Evolutionary conservation across 2,113 vertebrate species (phyloP).

Genomic region (Ammodytes dubius): DNA sequence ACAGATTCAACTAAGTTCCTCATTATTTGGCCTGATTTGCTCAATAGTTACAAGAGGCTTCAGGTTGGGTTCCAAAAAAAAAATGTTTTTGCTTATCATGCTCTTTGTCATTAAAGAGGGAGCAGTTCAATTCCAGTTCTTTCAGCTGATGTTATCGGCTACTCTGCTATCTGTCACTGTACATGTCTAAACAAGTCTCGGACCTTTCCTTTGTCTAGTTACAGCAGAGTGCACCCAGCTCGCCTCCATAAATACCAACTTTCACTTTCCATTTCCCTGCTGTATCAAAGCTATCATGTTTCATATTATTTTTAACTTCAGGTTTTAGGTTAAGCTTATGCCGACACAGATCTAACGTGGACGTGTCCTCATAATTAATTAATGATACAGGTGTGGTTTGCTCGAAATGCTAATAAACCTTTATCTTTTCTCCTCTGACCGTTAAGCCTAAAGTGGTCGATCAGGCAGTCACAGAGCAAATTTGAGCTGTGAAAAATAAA

Average conservation of each 20-base stretch:
- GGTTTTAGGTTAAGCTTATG: not conserved
- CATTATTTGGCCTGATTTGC: not conserved
- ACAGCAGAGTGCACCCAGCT: not conserved
- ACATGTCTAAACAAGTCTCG: not conserved
- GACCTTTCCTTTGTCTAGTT: not conserved
- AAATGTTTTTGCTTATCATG: not conserved
- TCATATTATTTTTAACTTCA: not conserved
- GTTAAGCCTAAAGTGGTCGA: not conserved
- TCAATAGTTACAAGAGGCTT: not conserved
- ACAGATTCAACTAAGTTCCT: not conserved
- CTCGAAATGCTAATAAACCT: not conserved
- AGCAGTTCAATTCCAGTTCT: not conserved
- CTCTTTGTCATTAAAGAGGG: too few relatives aligned
- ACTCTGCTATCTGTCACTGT: not conserved
- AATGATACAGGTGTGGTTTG: not conserved
- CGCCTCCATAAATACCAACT: not conserved
- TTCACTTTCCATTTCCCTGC: conserved; percentile 39
- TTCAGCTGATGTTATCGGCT: not conserved
- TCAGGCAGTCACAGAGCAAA: not conserved
- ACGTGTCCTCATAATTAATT: not conserved
- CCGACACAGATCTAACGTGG: not conserved
- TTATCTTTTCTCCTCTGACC: not conserved
- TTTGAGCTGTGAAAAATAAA: not conserved
- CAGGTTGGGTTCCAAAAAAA: too few relatives aligned
- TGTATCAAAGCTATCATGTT: not conserved